Evolutionary conservation across 2,113 vertebrate species (phyloP).

Genomic region (Acrocephalus kingi): DNA sequence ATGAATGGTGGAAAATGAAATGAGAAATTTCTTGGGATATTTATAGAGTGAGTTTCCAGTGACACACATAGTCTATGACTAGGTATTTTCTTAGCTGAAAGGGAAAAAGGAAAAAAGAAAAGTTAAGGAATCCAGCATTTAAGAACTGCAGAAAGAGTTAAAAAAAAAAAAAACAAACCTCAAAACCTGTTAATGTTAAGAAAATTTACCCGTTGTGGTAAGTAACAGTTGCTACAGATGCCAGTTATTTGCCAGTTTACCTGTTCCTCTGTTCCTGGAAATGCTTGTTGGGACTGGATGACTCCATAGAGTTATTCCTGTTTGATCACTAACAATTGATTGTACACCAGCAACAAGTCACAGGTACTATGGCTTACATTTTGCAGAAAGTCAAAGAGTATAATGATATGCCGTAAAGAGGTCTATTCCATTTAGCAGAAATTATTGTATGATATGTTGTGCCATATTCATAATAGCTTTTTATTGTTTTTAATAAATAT

Average conservation of each 20-base stretch:
- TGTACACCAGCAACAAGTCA: neutral
- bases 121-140: neutral
- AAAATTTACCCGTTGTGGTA: neutral
- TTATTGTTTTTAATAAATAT: constrained; percentile 36
- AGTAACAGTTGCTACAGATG: neutral
- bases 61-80: neutral
- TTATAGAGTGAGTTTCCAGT: neutral
- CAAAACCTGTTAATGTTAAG: neutral
- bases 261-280: neutral
- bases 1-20: neutral
- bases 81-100: neutral
- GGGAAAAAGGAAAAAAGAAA: neutral
- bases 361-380: neutral
- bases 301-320: neutral
- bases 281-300: neutral
- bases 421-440: neutral
- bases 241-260: no score
- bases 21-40: neutral
- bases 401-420: neutral
- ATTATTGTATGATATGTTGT: neutral
- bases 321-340: neutral
- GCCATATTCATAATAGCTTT: neutral
- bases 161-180: neutral
- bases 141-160: neutral
- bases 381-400: neutral